phyloP scores from a whole-genome alignment of 2,797 vertebrate species.

The Acomys russatus region DNA sequence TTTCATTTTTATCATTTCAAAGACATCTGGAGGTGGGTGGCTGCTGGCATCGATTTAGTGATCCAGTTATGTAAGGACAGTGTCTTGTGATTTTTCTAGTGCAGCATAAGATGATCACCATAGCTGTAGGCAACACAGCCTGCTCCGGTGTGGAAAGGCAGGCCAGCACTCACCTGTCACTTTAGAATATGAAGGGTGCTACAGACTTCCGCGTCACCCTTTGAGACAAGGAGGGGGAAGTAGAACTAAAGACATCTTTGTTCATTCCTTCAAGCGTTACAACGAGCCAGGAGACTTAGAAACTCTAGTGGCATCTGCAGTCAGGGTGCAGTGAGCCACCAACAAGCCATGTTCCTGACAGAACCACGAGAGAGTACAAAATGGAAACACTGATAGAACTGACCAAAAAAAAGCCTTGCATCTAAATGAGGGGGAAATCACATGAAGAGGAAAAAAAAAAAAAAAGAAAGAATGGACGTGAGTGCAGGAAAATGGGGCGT shows the following conservation, averaged over 20 bases:
- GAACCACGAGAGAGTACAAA: not conserved
- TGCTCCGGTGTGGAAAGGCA: not conserved
- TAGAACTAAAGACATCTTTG: not conserved
- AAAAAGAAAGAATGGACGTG: not conserved
- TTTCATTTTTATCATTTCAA: slow-evolving; percentile 65
- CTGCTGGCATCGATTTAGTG: slow-evolving; percentile 10
- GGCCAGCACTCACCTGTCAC: not conserved
- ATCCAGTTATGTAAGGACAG: slow-evolving; percentile 62
- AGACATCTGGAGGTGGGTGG: slow-evolving; percentile 75
- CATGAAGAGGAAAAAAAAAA: not conserved
- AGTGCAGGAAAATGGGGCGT: not conserved
- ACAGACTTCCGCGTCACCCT: not conserved
- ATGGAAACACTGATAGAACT: not conserved
- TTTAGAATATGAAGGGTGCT: not conserved
- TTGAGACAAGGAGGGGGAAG: not conserved
- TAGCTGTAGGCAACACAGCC: not conserved
- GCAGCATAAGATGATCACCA: not conserved
- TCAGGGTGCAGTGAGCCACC: not conserved
- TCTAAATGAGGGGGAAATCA: not conserved
- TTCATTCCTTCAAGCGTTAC: not conserved
- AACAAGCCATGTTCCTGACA: not conserved
- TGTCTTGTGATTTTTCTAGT: slow-evolving; percentile 6
- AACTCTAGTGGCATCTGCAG: not conserved
- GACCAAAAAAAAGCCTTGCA: not conserved
- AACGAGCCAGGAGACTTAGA: not conserved